phyloP scores from a whole-genome alignment of 2,797 vertebrate species.

The Rallus crepitans region DNA sequence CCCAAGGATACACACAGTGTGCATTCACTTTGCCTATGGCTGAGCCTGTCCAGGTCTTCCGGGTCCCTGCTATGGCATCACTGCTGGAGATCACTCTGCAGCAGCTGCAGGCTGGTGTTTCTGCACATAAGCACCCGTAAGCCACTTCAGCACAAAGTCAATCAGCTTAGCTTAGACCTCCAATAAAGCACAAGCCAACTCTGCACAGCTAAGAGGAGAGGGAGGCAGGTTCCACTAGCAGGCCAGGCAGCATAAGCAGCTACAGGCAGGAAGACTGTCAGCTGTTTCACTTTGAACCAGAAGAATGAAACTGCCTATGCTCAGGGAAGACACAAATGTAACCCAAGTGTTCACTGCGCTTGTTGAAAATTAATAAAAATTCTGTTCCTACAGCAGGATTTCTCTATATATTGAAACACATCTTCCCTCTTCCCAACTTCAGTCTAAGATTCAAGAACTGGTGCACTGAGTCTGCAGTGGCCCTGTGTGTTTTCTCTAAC shows the following conservation, averaged over 20 bases:
- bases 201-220: neutral
- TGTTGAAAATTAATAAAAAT: neutral
- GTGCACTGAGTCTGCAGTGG: neutral
- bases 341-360: fast-evolving
- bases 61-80: neutral
- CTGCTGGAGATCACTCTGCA: neutral
- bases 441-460: neutral
- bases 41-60: neutral
- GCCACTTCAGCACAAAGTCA: neutral
- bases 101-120: neutral
- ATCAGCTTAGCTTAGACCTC: neutral
- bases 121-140: neutral
- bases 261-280: neutral
- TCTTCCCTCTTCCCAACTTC: neutral
- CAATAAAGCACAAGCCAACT: neutral
- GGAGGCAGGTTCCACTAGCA: neutral
- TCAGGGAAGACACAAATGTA: neutral
- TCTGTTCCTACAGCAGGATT: neutral
- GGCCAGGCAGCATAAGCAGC: neutral
- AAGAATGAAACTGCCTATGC: neutral
- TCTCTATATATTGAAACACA: neutral
- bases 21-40: neutral
- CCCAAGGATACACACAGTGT: fast-evolving
- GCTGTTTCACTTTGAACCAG: neutral
- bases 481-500: neutral